Conservation (phyloP, 2,113 vertebrate species). For the Lepus timidus region DNA sequence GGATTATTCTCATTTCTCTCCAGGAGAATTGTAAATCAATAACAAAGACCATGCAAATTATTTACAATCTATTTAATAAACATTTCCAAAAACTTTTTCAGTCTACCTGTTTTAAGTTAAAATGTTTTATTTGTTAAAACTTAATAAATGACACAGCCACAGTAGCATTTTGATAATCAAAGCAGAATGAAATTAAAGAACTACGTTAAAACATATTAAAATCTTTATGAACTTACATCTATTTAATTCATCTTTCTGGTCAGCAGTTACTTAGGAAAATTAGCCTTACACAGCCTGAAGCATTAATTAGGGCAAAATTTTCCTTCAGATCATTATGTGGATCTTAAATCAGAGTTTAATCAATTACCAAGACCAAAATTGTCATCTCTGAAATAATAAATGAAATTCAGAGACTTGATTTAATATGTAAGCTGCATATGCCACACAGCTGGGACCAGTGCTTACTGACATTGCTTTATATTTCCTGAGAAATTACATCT, state of each 20-base stretch:
- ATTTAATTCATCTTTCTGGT: conserved; percentile 34
- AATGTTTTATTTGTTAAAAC: conserved; percentile 7
- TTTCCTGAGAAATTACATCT: not conserved
- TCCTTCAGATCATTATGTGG: not conserved
- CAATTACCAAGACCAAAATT: not conserved
- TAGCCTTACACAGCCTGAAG: not conserved
- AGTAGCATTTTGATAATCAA: not conserved
- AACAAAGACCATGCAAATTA: not conserved
- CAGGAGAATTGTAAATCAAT: not conserved
- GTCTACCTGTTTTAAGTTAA: conserved; percentile 24
- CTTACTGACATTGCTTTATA: not conserved
- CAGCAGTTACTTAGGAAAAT: not conserved
- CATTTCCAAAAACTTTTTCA: not conserved
- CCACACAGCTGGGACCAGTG: not conserved
- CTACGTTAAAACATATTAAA: conserved; percentile 41
- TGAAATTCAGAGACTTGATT: conserved; percentile 21
- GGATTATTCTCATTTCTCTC: not conserved
- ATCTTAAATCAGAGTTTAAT: conserved; percentile 15
- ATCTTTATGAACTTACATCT: not conserved
- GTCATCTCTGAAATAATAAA: conserved; percentile 46
- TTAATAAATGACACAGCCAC: not conserved
- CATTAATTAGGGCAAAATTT: not conserved
- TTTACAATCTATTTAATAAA: conserved; percentile 49
- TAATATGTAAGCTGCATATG: not conserved
- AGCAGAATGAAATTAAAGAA: not conserved